Base-by-base conservation (phyloP, 2,888 invertebrate species). In the Ectemnius continuus region DNA sequence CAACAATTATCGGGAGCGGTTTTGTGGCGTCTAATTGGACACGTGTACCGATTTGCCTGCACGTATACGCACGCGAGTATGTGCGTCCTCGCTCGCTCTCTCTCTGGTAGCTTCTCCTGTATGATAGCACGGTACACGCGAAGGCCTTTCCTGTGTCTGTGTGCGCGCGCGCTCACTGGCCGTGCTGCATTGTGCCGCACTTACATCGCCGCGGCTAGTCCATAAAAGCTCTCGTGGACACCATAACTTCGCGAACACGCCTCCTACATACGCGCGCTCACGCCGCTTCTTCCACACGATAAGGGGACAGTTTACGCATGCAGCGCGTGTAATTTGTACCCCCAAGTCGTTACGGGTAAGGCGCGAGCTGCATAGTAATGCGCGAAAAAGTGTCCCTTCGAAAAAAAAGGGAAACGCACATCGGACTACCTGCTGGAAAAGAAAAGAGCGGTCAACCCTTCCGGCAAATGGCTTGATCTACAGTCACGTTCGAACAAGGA, bases 21-120 rank as follows among this genome's bases (percentile, higher is more conserved):
- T 83, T 82, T 81, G 79, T 77, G 83, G 83, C 86, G 36, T 85
- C 86, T 86, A 88, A 87, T 88, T 86, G 86, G 85, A 87, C 87
- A 85, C 85, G 79, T 84, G 87, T 85, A 86, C 83, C 82, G 86
- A 85, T 87, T 87, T 84, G 83, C 80, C 81, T 78, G 77, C 79
- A 78, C 58, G 26, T 8, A 59, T n/a, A 20, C 60, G 59, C 36
- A 18, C 18, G 56, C 67, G 52, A 6, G 52, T 52, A 52, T 18
- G 18, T 18, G 60, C 45, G 28, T 47, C 36, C 23, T 6, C 48
- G 75, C 47, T 59, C 16, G 23, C 52, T 26, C 23, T 16, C 13
- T 26, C 14, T 36, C 36, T 36, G 6, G 36, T 8, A 36, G 36
- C 6, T 36, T 36, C 36, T 36, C 36, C 36, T 36, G 36, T 36